These are phyloP conservation scores for Drosophila hawaiiensis DNA, from an alignment of 2,888 invertebrate species.

Conservation along the genomic window DNA sequence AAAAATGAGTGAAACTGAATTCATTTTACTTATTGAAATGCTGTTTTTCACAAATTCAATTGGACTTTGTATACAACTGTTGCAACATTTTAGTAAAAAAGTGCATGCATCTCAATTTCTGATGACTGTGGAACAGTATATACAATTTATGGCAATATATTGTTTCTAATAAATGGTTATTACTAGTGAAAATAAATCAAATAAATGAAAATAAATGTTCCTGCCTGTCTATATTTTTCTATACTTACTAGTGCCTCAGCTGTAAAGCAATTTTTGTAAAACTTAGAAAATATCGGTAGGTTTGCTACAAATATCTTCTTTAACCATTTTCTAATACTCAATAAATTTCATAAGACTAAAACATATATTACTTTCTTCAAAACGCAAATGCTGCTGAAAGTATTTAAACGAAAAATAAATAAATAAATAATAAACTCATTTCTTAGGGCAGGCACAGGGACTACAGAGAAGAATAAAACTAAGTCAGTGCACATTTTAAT, in stretches of 20 bases:
- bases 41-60: constrained; percentile 38
- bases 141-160: not conserved
- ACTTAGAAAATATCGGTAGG: not conserved
- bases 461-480: no score
- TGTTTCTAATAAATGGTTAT: not conserved
- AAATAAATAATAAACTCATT: no score
- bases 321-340: no score
- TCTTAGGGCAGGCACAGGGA: no score
- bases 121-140: not conserved
- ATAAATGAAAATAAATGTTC: no score
- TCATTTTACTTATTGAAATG: constrained; percentile 46
- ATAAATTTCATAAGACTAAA: no score
- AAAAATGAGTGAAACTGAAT: constrained; percentile 68
- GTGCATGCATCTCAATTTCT: not conserved
- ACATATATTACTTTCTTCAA: no score
- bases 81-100: not conserved
- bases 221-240: not conserved
- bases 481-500: no score
- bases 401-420: no score
- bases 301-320: not conserved
- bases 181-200: not conserved
- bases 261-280: not conserved
- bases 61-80: constrained; percentile 7
- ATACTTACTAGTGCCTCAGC: not conserved
- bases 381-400: no score